A percentile compares a stretch with the other conserved stretches of the same genome.
These are phyloP conservation scores for Thamnophis elegans DNA, from an alignment of 2,797 vertebrate genomes.

Conservation along the genomic window DNA sequence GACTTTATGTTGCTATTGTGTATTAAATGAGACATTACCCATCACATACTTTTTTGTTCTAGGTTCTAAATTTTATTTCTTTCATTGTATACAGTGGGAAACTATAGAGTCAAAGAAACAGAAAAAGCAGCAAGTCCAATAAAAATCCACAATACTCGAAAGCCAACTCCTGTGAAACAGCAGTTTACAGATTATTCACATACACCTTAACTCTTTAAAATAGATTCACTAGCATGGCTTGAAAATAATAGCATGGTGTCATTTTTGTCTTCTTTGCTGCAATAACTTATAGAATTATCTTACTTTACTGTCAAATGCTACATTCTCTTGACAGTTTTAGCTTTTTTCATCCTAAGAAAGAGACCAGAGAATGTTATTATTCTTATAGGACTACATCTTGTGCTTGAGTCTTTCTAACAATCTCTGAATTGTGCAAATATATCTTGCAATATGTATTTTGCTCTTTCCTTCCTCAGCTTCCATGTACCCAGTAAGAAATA, in stretches of 20 bases:
- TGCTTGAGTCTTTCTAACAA: background rate
- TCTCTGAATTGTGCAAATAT: background rate
- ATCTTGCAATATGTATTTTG: background rate
- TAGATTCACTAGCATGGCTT: no score
- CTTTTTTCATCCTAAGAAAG: background rate
- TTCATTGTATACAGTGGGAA: background rate
- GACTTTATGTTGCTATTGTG: background rate
- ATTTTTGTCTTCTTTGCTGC: background rate
- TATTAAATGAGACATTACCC: background rate
- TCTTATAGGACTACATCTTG: background rate
- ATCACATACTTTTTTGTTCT: background rate
- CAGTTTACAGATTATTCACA: background rate
- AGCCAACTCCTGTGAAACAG: background rate
- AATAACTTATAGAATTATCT: background rate
- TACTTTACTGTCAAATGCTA: background rate
- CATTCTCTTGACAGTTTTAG: background rate
- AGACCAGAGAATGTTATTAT: background rate
- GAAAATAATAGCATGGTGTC: background rate
- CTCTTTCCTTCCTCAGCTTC: background rate
- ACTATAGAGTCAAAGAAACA: background rate
- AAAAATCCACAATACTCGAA: background rate
- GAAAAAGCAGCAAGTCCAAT: background rate
- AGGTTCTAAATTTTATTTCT: background rate
- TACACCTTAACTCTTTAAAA: background rate
- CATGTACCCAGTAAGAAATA: background rate